These are phyloP conservation scores for Chamaetylas fuelleborni DNA, from an alignment of 2,113 vertebrate species.

Conservation along the genomic window DNA sequence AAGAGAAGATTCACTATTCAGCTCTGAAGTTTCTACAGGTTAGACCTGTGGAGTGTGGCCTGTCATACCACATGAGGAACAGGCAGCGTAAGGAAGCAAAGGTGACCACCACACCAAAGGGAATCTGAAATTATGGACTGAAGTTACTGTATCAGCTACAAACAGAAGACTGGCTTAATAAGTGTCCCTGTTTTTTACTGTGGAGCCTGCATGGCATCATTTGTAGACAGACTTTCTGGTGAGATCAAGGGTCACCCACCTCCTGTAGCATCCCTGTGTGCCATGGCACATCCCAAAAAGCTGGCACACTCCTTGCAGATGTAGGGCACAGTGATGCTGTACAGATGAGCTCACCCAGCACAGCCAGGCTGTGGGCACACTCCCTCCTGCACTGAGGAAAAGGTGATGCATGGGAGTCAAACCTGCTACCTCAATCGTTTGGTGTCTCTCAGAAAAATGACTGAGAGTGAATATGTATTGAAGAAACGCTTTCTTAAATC, in stretches of 20 bases:
- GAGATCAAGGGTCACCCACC: not conserved
- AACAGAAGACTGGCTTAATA: not conserved
- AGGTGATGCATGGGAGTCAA: not conserved
- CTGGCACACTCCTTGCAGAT: rapidly evolving
- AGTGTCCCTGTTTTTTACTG: not conserved
- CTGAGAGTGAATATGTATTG: not conserved
- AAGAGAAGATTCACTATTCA: not conserved
- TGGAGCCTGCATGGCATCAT: not conserved
- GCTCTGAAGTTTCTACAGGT: not conserved
- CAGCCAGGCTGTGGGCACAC: rapidly evolving
- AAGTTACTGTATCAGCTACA: not conserved
- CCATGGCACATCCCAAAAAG: not conserved
- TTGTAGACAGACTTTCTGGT: not conserved
- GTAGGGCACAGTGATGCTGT: rapidly evolving
- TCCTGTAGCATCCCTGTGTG: rapidly evolving
- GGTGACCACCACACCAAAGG: not conserved
- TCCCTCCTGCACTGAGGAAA: not conserved
- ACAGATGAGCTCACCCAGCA: rapidly evolving
- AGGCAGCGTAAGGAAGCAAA: not conserved
- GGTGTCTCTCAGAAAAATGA: not conserved
- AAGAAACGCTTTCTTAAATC: not conserved
- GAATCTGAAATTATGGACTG: not conserved
- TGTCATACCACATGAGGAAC: not conserved
- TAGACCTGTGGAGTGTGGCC: not conserved
- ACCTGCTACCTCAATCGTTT: not conserved